A percentile compares a stretch with the other conserved stretches of the same genome.
phyloP scores from a whole-genome alignment of 2,113 vertebrate species.

The Charina bottae region DNA sequence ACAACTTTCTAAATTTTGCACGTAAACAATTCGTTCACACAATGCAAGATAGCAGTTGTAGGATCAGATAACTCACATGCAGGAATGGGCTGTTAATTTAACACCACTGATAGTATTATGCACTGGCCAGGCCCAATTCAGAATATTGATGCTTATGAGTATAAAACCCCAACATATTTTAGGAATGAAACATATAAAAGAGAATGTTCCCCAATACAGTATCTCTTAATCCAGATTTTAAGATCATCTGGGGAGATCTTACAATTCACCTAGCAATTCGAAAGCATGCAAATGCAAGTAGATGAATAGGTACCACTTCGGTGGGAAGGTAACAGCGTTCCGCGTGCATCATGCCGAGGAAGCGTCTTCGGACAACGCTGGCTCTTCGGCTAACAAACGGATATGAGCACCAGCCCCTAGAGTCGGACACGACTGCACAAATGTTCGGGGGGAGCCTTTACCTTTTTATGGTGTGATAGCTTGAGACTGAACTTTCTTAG shows the following conservation, averaged over 20 bases:
- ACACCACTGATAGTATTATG: neutral
- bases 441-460: no score
- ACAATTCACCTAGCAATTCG: no score
- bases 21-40: neutral
- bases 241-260: neutral
- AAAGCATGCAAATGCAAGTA: no score
- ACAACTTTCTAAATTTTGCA: neutral
- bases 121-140: neutral
- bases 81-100: no score
- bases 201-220: neutral
- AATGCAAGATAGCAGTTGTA: neutral
- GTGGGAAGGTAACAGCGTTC: no score
- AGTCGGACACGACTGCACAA: no score
- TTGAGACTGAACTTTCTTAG: neutral
- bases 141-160: neutral
- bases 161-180: neutral
- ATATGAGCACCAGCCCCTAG: no score
- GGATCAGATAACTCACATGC: neutral
- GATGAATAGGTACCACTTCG: no score
- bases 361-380: no score
- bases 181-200: neutral
- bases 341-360: no score
- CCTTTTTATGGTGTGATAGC: neutral
- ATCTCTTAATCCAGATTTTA: neutral
- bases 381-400: no score